Percentiles rank a stretch among this genome's conserved stretches.
These are phyloP conservation scores for Dysidea cf. avara DNA, from an alignment of 37 sponge, comb jelly and placozoan species.

Conservation along the genomic window DNA sequence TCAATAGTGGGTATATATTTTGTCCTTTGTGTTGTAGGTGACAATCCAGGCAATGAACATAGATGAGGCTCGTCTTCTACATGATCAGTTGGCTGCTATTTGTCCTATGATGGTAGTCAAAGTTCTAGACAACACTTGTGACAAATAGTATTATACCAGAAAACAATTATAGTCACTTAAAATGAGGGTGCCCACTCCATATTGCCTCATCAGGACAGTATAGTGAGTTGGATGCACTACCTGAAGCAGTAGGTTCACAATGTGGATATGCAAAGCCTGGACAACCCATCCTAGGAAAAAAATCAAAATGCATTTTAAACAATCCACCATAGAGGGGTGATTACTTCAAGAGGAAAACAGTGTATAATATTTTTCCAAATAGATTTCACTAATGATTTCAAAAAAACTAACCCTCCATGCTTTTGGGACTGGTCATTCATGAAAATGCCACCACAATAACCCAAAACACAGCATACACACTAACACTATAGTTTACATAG, in stretches of 20 bases:
- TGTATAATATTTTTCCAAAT: too few relatives aligned
- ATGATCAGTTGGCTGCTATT: conserved; percentile 89
- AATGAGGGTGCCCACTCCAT: conserved; percentile 79
- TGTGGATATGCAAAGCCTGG: conserved; percentile 79
- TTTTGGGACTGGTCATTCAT: too few relatives aligned
- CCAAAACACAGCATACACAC: too few relatives aligned
- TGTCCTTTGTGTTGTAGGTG: conserved; percentile 42
- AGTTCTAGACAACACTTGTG: too few relatives aligned
- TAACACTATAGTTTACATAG: too few relatives aligned
- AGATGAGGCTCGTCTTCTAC: conserved; percentile 77
- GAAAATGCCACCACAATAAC: too few relatives aligned
- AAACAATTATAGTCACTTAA: conserved; percentile 34
- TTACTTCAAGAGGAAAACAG: too few relatives aligned
- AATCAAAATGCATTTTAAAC: too few relatives aligned
- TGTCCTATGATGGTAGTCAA: conserved; percentile 93
- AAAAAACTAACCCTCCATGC: too few relatives aligned
- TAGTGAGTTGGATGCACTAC: conserved; percentile 68
- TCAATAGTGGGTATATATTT: background rate
- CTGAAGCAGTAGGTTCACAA: conserved; percentile 35
- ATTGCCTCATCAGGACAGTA: conserved; percentile 94
- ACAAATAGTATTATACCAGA: background rate
- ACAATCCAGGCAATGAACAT: conserved; percentile 88
- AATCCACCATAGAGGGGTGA: too few relatives aligned
- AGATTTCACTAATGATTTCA: too few relatives aligned
- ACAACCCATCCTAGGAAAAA: conserved; percentile 68